A percentile compares a stretch with the other conserved stretches of the same genome.
These are phyloP conservation scores for Merops nubicus DNA, from an alignment of 2,113 vertebrate species.

Conservation along the genomic window DNA sequence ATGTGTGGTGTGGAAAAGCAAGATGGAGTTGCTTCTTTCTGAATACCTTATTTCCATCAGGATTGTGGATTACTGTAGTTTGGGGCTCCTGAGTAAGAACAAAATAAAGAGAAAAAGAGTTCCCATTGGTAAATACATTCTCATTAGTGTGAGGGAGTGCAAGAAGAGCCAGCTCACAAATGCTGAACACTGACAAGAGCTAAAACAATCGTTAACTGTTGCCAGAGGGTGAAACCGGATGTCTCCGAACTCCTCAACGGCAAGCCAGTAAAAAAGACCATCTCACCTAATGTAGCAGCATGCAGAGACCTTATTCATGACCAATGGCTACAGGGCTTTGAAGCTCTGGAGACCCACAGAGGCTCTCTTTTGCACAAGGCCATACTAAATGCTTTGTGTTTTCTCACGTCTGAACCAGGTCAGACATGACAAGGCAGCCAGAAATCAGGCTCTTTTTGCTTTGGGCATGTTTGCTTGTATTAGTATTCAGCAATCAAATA, in stretches of 20 bases:
- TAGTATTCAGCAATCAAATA: background rate
- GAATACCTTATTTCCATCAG: constrained; percentile 99
- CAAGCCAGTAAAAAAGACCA: constrained; percentile 47
- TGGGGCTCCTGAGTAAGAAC: constrained; percentile 95
- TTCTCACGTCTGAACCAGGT: background rate
- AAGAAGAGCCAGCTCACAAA: constrained; percentile 68
- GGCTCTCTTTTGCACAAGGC: constrained; percentile 42
- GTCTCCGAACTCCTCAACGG: constrained; percentile 22
- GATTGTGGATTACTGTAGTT: constrained; percentile 99
- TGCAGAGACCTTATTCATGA: constrained; percentile 84
- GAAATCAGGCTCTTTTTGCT: background rate
- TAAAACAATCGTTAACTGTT: constrained; percentile 61
- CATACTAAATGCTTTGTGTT: background rate
- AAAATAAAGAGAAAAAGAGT: constrained; percentile 82
- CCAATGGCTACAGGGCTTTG: constrained; percentile 58
- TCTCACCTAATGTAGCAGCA: constrained; percentile 69
- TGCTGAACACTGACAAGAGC: constrained; percentile 68
- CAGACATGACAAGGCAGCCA: background rate
- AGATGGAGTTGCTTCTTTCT: constrained; percentile 72
- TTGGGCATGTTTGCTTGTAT: background rate
- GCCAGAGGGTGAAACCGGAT: constrained; percentile 51
- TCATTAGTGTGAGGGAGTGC: constrained; percentile 48
- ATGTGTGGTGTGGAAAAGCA: constrained; percentile 66
- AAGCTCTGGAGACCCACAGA: constrained; percentile 54
- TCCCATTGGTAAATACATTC: constrained; percentile 74